A percentile compares a stretch with the other conserved stretches of the same genome.
These are phyloP conservation scores for Diplodus sargus DNA, from an alignment of 2,797 vertebrate genomes.

Conservation along the genomic window DNA sequence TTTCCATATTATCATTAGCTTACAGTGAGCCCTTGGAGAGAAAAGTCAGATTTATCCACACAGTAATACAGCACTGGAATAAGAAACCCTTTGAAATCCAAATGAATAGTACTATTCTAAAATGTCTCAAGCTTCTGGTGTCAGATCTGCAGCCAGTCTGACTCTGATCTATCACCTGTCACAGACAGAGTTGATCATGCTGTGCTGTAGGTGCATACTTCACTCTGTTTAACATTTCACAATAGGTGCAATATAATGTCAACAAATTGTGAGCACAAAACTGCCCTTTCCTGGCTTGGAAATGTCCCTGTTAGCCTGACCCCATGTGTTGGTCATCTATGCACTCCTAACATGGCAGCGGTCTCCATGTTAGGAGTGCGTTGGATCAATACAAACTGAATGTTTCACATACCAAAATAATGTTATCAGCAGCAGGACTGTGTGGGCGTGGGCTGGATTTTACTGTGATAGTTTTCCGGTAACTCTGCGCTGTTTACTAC, in stretches of 20 bases:
- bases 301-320: background rate
- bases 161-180: background rate
- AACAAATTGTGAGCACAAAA: background rate
- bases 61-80: background rate
- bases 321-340: background rate
- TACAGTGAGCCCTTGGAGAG: slow-evolving; percentile 7
- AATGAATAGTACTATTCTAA: too few species aligned
- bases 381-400: too few species aligned
- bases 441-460: background rate
- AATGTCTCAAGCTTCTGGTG: background rate
- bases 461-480: background rate
- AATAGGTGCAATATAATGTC: background rate
- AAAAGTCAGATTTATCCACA: slow-evolving; percentile 9
- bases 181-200: background rate
- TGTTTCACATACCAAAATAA: background rate
- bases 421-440: background rate
- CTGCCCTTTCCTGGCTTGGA: background rate
- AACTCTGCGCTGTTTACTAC: background rate
- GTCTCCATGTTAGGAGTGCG: too few species aligned
- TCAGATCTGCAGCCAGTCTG: background rate
- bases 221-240: background rate
- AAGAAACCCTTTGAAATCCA: background rate
- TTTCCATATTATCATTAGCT: background rate
- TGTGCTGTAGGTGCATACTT: background rate
- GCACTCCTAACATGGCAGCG: background rate